Evolutionary conservation across 2,797 vertebrate species (phyloP), one percentile per base, ranked within the genome.

Genomic region (Tympanoctomys barrerae): DNA sequence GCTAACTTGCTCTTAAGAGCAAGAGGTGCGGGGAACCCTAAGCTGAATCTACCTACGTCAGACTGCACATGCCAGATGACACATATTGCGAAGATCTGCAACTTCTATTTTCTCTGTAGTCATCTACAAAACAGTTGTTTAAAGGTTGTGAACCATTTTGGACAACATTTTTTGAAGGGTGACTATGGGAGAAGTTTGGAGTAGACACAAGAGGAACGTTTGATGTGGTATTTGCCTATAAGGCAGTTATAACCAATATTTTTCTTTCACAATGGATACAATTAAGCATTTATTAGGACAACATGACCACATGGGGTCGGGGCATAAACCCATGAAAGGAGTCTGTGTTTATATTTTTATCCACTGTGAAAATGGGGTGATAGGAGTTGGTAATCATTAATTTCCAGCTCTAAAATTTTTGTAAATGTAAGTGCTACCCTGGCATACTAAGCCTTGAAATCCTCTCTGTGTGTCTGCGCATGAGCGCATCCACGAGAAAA

Each of bases 331-430:
- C 10, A 75, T 57, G 24, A 57, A 93, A 91, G 16, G 42, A 14
- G 42, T 77, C 8, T 46, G 42, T 91, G 42, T 31, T 31, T 46
- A 26, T 91, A 59, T 61, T 78, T 78, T 83, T 59, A 88, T 31
- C 80, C n/a, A 54, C 36, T 46, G 24, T 71, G 26, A 75, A 86
- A 36, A 4, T 61, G 11, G 39, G 22, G 12, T 1, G 14, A 21
- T 2, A 19, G 39, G 3, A 18, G 19, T 22, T 86, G 21, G 66
- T 90, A 52, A 75, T 90, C 73, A 75, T 42, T 82, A 83, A 78
- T 91, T 91, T 92, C 62, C 22, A 93, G 19, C 42, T 91, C 22
- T 49, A 89, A 96, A 80, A 68, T 13, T 94, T 80, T 82, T 84
- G 71, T 90, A 66, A 87, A 94, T 68, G 61, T 78, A 95, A 91